Evolutionary conservation across 2,888 invertebrate genomes (phyloP).

Genomic region (Nudaria mundana): DNA sequence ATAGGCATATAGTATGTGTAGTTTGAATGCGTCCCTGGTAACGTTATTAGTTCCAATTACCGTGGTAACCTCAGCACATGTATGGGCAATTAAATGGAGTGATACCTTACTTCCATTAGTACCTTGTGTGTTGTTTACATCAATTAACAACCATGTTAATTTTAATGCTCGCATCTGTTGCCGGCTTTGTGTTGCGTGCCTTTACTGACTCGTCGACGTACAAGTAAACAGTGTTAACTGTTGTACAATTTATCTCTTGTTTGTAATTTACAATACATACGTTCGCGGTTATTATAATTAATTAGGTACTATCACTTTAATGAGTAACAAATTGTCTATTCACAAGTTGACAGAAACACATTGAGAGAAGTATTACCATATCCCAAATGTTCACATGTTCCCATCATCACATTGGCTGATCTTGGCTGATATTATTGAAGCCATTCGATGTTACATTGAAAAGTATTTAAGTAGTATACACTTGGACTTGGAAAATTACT

Average conservation of each 20-base stretch:
- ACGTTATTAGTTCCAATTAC: slow-evolving; percentile 78
- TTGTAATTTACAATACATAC: slow-evolving; percentile 21
- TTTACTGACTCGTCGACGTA: slow-evolving; percentile 40
- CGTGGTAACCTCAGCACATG: slow-evolving; percentile 75
- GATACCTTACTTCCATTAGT: slow-evolving; percentile 79
- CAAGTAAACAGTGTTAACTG: slow-evolving; percentile 32
- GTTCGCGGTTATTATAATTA: slow-evolving; percentile 15
- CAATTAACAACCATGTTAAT: slow-evolving; percentile 73
- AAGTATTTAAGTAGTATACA: too few relatives aligned
- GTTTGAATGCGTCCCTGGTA: slow-evolving; percentile 58
- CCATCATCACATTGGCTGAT: too few relatives aligned
- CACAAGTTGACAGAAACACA: too few relatives aligned
- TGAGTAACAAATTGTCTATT: slow-evolving; percentile 1
- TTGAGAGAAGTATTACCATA: too few relatives aligned
- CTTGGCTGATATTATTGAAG: too few relatives aligned
- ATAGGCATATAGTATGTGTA: slow-evolving; percentile 42
- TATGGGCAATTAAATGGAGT: slow-evolving; percentile 78
- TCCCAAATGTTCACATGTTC: too few relatives aligned
- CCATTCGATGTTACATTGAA: too few relatives aligned
- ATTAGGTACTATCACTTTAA: slow-evolving; percentile 11
- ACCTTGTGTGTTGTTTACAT: slow-evolving; percentile 70
- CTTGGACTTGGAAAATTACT: too few relatives aligned
- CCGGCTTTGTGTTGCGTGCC: slow-evolving; percentile 43
- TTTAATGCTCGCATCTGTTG: slow-evolving; percentile 61
- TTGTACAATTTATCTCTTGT: slow-evolving; percentile 25